phyloP scores from a whole-genome alignment of 2,797 vertebrate species.

The Parambassis ranga region DNA sequence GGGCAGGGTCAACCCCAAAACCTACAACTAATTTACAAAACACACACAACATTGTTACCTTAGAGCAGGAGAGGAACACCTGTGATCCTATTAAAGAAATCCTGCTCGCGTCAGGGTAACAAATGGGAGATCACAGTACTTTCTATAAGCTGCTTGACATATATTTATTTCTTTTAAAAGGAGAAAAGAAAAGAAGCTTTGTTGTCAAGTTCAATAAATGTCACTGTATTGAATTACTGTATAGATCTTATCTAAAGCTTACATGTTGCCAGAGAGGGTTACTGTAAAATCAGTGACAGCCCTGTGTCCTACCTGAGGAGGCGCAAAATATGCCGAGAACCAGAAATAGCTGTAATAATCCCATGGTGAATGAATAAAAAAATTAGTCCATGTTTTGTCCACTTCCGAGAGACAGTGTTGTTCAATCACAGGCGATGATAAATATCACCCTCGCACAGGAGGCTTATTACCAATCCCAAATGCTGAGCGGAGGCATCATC shows the following conservation, averaged over 20 bases:
- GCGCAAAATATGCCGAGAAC: slow-evolving; percentile 72
- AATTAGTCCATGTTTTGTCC: slow-evolving; percentile 83
- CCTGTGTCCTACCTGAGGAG: slow-evolving; percentile 76
- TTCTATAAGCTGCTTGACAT: background rate
- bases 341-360: slow-evolving; percentile 79
- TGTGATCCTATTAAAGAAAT: background rate
- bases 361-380: slow-evolving; percentile 73
- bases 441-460: slow-evolving; percentile 41
- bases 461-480: slow-evolving; percentile 70
- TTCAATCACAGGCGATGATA: slow-evolving; percentile 63
- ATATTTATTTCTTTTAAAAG: no score
- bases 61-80: slow-evolving; percentile 16
- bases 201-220: slow-evolving; percentile 1
- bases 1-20: slow-evolving; percentile 93
- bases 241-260: background rate
- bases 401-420: slow-evolving; percentile 63
- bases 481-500: slow-evolving; percentile 68
- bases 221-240: background rate
- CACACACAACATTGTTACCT: slow-evolving; percentile 27
- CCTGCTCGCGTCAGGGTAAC: slow-evolving; percentile 3
- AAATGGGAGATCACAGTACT: background rate
- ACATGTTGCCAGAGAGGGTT: slow-evolving; percentile 13
- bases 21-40: slow-evolving; percentile 82
- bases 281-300: slow-evolving; percentile 24
- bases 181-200: background rate